phyloP scores from a whole-genome alignment of 2,888 invertebrate species.

The Reticulitermes lucifugus region DNA sequence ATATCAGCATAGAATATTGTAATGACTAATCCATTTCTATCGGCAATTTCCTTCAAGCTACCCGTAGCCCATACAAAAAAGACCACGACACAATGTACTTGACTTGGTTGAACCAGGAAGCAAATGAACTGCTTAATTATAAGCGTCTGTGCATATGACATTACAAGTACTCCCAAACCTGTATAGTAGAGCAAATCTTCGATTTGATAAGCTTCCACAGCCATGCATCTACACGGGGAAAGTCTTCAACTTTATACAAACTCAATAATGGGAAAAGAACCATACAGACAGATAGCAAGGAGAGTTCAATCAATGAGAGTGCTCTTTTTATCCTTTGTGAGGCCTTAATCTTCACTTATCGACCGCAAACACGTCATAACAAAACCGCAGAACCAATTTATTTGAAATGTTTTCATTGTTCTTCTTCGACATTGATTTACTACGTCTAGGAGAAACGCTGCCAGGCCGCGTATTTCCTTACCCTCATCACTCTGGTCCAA shows the following conservation, averaged over 20 bases:
- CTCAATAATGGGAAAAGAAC: conserved; percentile 44
- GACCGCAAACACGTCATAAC: conserved; percentile 50
- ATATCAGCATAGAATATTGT: no score
- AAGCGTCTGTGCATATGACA: no score
- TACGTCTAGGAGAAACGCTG: conserved; percentile 5
- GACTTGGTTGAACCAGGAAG: no score
- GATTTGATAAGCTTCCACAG: no score
- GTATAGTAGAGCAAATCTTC: no score
- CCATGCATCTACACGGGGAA: not conserved
- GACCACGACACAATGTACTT: no score
- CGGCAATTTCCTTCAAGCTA: no score
- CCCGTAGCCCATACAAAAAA: no score
- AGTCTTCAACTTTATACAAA: conserved; percentile 41
- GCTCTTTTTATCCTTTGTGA: conserved; percentile 41
- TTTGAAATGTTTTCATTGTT: conserved; percentile 51
- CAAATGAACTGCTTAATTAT: no score
- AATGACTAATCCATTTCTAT: no score
- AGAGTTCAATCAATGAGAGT: conserved; percentile 53
- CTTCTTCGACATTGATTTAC: conserved; percentile 47
- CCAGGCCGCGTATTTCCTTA: conserved; percentile 12
- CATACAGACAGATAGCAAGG: conserved; percentile 9
- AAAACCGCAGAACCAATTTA: conserved; percentile 50
- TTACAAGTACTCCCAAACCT: no score
- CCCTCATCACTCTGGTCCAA: not conserved
- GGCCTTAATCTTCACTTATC: conserved; percentile 43